phyloP scores from a whole-genome alignment of 2,888 invertebrate genomes.

The Limnephilus lunatus region DNA sequence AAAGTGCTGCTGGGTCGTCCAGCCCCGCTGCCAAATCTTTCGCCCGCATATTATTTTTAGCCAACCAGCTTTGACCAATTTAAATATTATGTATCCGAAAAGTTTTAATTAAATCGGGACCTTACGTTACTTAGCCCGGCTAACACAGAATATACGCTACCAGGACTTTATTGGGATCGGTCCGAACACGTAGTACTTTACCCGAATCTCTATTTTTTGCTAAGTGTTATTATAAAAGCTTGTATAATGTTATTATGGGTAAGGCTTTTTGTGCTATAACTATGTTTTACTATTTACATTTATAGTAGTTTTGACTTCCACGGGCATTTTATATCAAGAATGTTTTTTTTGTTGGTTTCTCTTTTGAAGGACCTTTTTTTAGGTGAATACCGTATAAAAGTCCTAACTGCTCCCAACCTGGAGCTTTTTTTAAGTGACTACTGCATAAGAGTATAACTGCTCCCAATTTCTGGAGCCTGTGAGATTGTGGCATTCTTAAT shows the following conservation, averaged over 20 bases:
- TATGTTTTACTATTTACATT: neutral
- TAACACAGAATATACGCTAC: neutral
- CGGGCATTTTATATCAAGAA: too few species aligned
- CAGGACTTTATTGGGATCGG: neutral
- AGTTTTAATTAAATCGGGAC: constrained; percentile 41
- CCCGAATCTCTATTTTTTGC: neutral
- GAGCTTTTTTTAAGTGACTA: too few species aligned
- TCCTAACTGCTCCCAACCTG: too few species aligned
- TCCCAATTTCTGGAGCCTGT: too few species aligned
- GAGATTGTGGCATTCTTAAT: too few species aligned
- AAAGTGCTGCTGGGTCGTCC: neutral
- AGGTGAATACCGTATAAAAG: too few species aligned
- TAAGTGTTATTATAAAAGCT: neutral
- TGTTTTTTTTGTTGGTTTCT: too few species aligned
- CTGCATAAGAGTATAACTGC: too few species aligned
- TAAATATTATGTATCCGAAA: constrained; percentile 32
- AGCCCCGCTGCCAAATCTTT: neutral
- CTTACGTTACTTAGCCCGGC: neutral
- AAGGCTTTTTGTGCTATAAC: neutral
- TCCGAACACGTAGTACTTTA: neutral
- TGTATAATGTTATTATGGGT: neutral
- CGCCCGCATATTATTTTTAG: constrained; percentile 16
- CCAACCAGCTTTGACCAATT: constrained; percentile 37
- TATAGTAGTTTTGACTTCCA: too few species aligned
- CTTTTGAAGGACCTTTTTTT: too few species aligned